Base-by-base conservation (phyloP, 2,888 invertebrate species). In the Polyommatus icarus region DNA sequence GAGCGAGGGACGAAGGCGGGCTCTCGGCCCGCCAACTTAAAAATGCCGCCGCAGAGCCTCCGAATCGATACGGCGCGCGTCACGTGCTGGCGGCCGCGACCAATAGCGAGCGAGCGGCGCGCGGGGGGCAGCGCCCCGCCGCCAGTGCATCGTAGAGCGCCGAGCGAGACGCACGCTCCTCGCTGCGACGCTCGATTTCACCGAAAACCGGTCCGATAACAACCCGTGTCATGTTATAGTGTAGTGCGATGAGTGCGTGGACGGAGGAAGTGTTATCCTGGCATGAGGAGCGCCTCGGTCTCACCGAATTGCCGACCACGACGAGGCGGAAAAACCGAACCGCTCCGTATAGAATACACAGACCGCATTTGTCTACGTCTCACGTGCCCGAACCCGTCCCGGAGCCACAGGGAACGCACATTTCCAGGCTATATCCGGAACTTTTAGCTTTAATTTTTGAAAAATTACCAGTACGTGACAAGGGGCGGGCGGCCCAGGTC, bases 361-460 rank as follows among this genome's bases (percentile, higher is more conserved):
- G 96, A 89, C 96, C 96, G 82, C 95, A 95, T 87, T 88, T 95
- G 86, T 87, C 92, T 82, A 87, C 87, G 85, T 87, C 93, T 89
- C 94, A 92, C 90, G 89, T 89, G 86, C 86, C 89, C 72, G 93
- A 91, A 82, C 87, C 87, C 87, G 94, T 93, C 89, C 84, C 94
- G 88, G 89, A 93, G 90, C 85, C 95, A 87, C 89, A 89, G 83
- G 95, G 95, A 80, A 96, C 97, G 78, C 97, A 98, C 93, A 97
- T 99, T 84, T 97, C 98, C 76, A 96, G 97, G 87, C 94, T 99
- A 76, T 98, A 98, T 90, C 99, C 99, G 29, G 99, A 99, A 92
- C 96, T 99, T 82, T 93, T 99, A 82, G 98, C 98, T 80, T 95
- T 98, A 86, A 98, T 99, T 88, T 99, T 99, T 90, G 96, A 97